A percentile compares a stretch with the other conserved stretches of the same genome.
Evolutionary conservation across 2,797 vertebrate species (phyloP).

Genomic region (Propithecus deckenii): DNA sequence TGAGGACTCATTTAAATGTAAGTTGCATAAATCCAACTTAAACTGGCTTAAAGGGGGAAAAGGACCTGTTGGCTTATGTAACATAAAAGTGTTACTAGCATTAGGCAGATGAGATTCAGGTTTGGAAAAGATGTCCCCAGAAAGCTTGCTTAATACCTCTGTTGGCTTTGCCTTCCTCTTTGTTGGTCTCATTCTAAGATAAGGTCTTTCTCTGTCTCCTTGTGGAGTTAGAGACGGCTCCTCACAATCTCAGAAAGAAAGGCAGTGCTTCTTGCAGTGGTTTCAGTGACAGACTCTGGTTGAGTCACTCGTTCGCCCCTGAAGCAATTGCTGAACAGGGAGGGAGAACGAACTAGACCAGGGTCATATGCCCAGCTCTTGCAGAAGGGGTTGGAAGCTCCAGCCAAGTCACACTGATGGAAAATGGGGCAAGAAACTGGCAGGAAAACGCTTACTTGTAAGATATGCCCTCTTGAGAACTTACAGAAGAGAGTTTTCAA

Average conservation of each 20-base stretch:
- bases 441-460: background rate
- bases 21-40: background rate
- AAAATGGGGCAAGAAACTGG: background rate
- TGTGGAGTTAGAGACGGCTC: background rate
- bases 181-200: background rate
- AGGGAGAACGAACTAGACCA: background rate
- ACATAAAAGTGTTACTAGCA: background rate
- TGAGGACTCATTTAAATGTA: background rate
- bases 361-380: rapidly evolving
- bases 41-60: background rate
- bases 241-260: background rate
- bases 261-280: background rate
- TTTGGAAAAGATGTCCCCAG: background rate
- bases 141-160: background rate
- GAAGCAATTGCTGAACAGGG: background rate
- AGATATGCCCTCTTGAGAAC: background rate
- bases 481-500: background rate
- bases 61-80: background rate
- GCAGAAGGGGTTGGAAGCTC: rapidly evolving
- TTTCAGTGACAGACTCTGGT: background rate
- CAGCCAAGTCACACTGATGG: background rate
- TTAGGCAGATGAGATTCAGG: background rate
- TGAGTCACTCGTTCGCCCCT: background rate
- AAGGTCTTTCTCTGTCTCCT: background rate
- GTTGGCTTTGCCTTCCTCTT: background rate